Conservation (phyloP, 1,140 invertebrate species). For the Piezodorus guildinii region DNA sequence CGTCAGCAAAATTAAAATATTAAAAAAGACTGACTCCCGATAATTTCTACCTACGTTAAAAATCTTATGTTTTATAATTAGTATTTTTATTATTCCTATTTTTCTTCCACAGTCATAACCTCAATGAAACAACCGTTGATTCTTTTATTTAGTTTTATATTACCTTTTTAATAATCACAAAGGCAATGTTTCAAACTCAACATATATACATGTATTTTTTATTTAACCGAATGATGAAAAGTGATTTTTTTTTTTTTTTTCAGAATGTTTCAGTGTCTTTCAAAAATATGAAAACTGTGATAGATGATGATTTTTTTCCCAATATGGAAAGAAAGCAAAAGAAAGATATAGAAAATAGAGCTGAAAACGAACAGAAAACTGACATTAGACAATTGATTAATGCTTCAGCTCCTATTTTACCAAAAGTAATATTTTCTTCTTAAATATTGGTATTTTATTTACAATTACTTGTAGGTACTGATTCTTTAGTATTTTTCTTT, state of each 20-base stretch:
- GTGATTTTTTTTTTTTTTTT: constrained; percentile 33
- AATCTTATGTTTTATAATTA: too few relatives aligned
- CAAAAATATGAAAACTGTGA: constrained; percentile 50
- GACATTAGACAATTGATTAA: neutral
- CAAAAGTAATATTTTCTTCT: constrained; percentile 13
- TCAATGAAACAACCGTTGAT: too few relatives aligned
- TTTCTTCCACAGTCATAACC: too few relatives aligned
- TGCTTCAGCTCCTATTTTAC: constrained; percentile 15
- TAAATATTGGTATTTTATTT: neutral
- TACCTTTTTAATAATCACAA: too few relatives aligned
- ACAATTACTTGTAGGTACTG: neutral
- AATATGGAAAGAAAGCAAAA: constrained; percentile 15
- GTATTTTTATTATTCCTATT: too few relatives aligned
- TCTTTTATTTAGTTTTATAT: too few relatives aligned
- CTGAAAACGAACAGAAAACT: constrained; percentile 6
- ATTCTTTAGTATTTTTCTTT: neutral
- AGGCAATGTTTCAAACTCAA: too few relatives aligned
- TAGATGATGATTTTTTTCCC: constrained; percentile 52
- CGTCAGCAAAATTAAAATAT: too few relatives aligned
- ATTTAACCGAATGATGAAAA: neutral
- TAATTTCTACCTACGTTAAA: too few relatives aligned
- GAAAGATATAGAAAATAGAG: neutral
- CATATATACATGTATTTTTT: too few relatives aligned
- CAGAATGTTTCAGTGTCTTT: constrained; percentile 62
- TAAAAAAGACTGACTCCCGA: too few relatives aligned